Base-by-base conservation (phyloP, 2,113 vertebrate genomes). In the Candoia aspera region DNA sequence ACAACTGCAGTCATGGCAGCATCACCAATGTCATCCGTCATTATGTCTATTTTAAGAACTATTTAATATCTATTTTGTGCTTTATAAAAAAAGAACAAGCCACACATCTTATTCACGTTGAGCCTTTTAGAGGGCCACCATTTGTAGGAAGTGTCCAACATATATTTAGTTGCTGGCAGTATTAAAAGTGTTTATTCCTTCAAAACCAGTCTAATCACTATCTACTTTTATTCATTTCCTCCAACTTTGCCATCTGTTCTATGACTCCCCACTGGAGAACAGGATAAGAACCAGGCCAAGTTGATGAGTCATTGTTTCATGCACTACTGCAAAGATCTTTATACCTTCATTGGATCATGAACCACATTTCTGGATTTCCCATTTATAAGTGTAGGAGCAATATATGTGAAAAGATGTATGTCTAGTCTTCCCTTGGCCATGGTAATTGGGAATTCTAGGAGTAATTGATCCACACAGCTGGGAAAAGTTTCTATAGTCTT, bases 161-260 rank as follows among this genome's bases (percentile, higher is more conserved):
- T 49, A 84, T 88, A 84, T 93, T 87, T 84, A 84, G 64, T 46
- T 93, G 24, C 46, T 84, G n/a, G 84, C 84, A 84, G 60, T 55
- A 79, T 90, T 64, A 37, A 23, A 90, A 87, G 5, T 42, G 42
- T 90, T 83, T 90, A 60, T 59, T 60, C 37, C n/a, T 79, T 89
- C 15, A 53, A 29, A 88, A 88, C 46, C 24, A 90, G 37, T 62
- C 86, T 87, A 92, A 90, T 92, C 54, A 60, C 54, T 79, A 58
- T 79, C 54, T 90, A 29, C 21, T 57, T 87, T 83, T 90, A 90
- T 90, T 90, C 42, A n/a, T 37, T 87, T 93, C 54, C 55, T 93
- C 64, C 87, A 83, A n/a, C 46, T 55, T 64, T 64, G 8, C 91
- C 87, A 92, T 92, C 87, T 92, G 91, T 89, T 88, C 79, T 55